Conservation (phyloP, 2,888 invertebrate species). For the Drosophila putrida region DNA sequence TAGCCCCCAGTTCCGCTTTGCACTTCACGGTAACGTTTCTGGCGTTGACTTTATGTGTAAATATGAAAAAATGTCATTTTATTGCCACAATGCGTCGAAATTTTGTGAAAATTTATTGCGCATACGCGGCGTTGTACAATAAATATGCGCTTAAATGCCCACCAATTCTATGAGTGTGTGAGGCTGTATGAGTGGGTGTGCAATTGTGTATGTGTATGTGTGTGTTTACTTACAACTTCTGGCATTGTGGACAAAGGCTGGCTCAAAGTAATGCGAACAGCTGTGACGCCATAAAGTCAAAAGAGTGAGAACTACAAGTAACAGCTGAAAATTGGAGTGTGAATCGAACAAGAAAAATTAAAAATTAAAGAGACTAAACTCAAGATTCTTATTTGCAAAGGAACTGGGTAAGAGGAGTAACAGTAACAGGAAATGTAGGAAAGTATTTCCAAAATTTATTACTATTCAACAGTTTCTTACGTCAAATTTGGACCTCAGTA, state of each 20-base stretch:
- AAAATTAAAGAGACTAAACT: background rate
- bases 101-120: slow-evolving; percentile 77
- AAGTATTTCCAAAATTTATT: too few relatives aligned
- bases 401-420: too few relatives aligned
- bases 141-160: slow-evolving; percentile 72
- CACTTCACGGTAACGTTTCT: slow-evolving; percentile 32
- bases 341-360: background rate
- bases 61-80: slow-evolving; percentile 79
- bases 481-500: too few relatives aligned
- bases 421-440: too few relatives aligned
- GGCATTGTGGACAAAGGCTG: slow-evolving; percentile 36
- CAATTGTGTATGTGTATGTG: slow-evolving; percentile 3
- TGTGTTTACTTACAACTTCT: slow-evolving; percentile 65
- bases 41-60: slow-evolving; percentile 76
- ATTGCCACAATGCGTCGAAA: slow-evolving; percentile 78
- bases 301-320: slow-evolving; percentile 15
- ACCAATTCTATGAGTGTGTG: slow-evolving; percentile 27
- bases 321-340: slow-evolving; percentile 16
- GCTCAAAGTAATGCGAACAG: slow-evolving; percentile 15
- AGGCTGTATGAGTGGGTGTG: slow-evolving; percentile 20
- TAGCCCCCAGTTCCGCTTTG: slow-evolving; percentile 8
- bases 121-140: slow-evolving; percentile 72
- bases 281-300: slow-evolving; percentile 22
- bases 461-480: too few relatives aligned
- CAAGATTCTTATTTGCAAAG: too few relatives aligned